Conservation (phyloP, 2,113 vertebrate genomes). For the Nerophis lumbriciformis region DNA sequence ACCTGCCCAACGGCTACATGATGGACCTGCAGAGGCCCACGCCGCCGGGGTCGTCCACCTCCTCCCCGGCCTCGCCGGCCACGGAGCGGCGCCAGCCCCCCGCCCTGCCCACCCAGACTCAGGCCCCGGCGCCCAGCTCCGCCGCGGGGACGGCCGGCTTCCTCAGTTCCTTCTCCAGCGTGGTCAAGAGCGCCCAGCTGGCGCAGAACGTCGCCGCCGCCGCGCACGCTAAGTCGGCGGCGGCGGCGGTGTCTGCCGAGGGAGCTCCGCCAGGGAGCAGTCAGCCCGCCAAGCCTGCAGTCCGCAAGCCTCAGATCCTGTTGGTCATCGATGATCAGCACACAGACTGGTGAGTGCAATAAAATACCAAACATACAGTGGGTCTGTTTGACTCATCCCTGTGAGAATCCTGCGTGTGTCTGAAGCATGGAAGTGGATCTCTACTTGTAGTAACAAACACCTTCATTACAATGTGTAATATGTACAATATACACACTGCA, state of each 20-base stretch:
- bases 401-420: too few relatives aligned
- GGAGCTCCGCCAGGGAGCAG: constrained; percentile 27
- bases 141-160: constrained; percentile 70
- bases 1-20: constrained; percentile 96
- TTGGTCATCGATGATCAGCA: constrained; percentile 87
- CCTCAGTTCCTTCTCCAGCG: constrained; percentile 93
- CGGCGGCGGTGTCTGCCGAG: constrained; percentile 38
- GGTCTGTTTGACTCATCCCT: too few relatives aligned
- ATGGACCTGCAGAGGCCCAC: constrained; percentile 85
- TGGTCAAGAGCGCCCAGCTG: constrained; percentile 83
- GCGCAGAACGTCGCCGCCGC: constrained; percentile 75
- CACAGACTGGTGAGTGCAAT: constrained; percentile 86
- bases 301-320: constrained; percentile 86
- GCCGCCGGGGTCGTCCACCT: constrained; percentile 75
- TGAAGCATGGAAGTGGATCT: too few relatives aligned
- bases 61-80: constrained; percentile 75
- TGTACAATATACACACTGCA: too few relatives aligned
- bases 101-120: constrained; percentile 55
- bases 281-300: constrained; percentile 46
- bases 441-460: too few relatives aligned
- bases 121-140: constrained; percentile 35
- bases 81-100: constrained; percentile 75
- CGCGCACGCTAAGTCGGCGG: constrained; percentile 72
- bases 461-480: too few relatives aligned
- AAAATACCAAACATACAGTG: neutral